phyloP scores from a whole-genome alignment of 2,888 invertebrate genomes.

The Rugalucina vietnamica region DNA sequence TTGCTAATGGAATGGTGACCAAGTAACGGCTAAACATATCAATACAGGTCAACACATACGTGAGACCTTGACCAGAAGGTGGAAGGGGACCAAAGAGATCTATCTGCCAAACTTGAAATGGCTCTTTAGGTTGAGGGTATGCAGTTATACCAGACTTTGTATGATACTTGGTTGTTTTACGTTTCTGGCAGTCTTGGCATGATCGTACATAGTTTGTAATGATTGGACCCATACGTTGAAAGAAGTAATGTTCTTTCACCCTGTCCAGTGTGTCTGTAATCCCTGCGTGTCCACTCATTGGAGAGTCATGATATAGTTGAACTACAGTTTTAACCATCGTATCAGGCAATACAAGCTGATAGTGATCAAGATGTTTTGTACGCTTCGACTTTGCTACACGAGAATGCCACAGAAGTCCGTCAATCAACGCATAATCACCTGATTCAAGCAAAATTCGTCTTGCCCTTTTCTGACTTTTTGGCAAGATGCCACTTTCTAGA shows the following conservation, averaged over 20 bases:
- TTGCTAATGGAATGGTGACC: slow-evolving; percentile 33
- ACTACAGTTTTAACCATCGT: background rate
- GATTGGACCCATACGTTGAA: background rate
- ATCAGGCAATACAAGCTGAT: background rate
- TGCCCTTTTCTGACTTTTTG: background rate
- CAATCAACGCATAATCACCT: background rate
- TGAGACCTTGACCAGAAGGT: slow-evolving; percentile 20
- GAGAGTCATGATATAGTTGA: background rate
- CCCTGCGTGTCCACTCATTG: background rate
- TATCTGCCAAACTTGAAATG: no score
- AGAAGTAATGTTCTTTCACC: background rate
- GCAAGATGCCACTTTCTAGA: background rate
- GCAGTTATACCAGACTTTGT: slow-evolving; percentile 10
- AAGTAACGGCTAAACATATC: slow-evolving; percentile 54
- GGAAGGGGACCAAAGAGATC: slow-evolving; percentile 45
- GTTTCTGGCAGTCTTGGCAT: background rate
- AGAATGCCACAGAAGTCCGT: background rate
- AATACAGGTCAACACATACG: slow-evolving; percentile 39
- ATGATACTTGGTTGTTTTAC: background rate
- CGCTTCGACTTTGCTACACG: background rate
- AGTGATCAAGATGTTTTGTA: background rate
- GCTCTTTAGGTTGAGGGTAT: slow-evolving; percentile 37
- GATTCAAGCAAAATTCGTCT: background rate
- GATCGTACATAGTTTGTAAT: background rate
- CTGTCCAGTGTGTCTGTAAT: background rate